Conservation (phyloP, 2,113 vertebrate species). For the Ursus arctos region DNA sequence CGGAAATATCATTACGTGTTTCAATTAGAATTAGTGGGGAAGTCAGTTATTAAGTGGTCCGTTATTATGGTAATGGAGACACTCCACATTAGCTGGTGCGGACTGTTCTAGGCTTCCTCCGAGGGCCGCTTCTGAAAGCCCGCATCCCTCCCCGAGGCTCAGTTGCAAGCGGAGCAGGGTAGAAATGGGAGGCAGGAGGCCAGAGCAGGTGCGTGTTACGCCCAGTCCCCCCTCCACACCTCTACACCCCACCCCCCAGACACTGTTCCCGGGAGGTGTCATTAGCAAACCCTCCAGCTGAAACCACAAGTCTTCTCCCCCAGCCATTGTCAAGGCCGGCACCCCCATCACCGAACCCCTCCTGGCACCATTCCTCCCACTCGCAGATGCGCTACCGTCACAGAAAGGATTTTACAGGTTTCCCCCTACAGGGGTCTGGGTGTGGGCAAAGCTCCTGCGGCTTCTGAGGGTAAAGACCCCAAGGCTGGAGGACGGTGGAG, state of each 20-base stretch:
- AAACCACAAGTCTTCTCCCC: neutral
- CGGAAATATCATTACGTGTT: conserved; percentile 67
- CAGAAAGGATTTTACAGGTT: too few species aligned
- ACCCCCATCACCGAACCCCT: rapidly evolving
- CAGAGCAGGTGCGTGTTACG: rapidly evolving
- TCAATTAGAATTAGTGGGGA: conserved; percentile 81
- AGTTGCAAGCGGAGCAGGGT: rapidly evolving
- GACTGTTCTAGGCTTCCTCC: neutral
- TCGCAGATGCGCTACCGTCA: rapidly evolving
- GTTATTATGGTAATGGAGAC: conserved; percentile 82
- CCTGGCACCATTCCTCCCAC: rapidly evolving
- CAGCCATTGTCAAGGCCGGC: neutral
- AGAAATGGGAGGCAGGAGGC: neutral
- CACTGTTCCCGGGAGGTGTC: neutral
- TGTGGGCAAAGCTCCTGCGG: neutral
- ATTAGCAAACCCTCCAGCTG: neutral
- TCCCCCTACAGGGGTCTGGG: neutral
- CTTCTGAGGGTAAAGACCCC: neutral
- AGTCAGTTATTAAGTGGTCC: conserved; percentile 80
- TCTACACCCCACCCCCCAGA: too few species aligned
- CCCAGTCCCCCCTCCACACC: rapidly evolving
- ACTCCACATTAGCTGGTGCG: conserved; percentile 47
- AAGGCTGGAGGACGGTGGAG: neutral
- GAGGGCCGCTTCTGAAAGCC: conserved; percentile 32
- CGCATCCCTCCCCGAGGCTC: neutral